phyloP scores from a whole-genome alignment of 2,113 vertebrate genomes.

The Microcebus griseorufus region DNA sequence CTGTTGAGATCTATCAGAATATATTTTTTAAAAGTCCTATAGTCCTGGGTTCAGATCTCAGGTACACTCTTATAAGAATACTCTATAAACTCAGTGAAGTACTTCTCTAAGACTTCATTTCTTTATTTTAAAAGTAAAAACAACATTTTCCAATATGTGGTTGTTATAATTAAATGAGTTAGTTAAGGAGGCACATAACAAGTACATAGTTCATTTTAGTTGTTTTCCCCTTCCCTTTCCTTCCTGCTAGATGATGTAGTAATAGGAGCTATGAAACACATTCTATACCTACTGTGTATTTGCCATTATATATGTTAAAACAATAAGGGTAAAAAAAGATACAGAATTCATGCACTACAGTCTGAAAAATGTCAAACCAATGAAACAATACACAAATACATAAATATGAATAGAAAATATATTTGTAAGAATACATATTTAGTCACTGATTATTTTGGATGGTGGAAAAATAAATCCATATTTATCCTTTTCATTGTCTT shows the following conservation, averaged over 20 bases:
- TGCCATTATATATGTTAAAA: neutral
- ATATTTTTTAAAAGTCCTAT: neutral
- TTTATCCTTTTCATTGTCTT: neutral
- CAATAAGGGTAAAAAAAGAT: neutral
- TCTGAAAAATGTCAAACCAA: neutral
- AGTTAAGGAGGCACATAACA: neutral
- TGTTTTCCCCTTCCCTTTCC: neutral
- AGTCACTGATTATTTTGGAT: slow-evolving; percentile 13
- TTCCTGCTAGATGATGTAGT: neutral
- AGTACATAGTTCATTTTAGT: neutral
- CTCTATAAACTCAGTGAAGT: neutral
- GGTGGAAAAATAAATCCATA: neutral
- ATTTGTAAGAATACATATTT: neutral
- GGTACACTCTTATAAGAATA: neutral
- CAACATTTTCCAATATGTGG: neutral
- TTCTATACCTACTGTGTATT: neutral
- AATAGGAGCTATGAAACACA: neutral
- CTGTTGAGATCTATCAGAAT: neutral
- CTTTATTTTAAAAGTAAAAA: neutral
- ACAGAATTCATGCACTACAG: neutral
- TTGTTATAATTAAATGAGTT: slow-evolving; percentile 1
- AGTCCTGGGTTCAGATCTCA: neutral
- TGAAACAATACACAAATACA: neutral
- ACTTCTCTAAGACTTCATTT: neutral
- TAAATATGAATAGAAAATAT: neutral